These are phyloP conservation scores for Nomada lathburiana DNA, from an alignment of 2,888 invertebrate species.

Conservation along the genomic window DNA sequence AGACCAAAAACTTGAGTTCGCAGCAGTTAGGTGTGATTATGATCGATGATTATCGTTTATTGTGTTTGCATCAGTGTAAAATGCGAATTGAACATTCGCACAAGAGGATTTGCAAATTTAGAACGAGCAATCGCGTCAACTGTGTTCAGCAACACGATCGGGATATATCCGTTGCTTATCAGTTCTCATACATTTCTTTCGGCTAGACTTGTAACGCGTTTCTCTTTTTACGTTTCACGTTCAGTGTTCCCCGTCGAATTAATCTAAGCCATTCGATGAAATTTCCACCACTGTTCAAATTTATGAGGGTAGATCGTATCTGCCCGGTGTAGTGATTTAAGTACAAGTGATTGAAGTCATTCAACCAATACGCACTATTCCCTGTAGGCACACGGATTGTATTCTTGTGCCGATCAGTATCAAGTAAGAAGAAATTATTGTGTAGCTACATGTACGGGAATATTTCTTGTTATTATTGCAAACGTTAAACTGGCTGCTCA, in stretches of 20 bases:
- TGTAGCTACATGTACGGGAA: too few species aligned
- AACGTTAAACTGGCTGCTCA: too few species aligned
- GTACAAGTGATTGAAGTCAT: background rate
- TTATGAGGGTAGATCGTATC: slow-evolving; percentile 22
- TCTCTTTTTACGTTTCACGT: background rate
- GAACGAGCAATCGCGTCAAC: slow-evolving; percentile 13
- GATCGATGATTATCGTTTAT: slow-evolving; percentile 72
- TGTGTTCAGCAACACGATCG: slow-evolving; percentile 37
- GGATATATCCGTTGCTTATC: slow-evolving; percentile 28
- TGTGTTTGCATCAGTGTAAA: slow-evolving; percentile 56
- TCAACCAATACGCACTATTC: too few species aligned
- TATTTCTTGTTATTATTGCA: too few species aligned
- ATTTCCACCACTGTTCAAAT: slow-evolving; percentile 3
- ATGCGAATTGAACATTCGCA: slow-evolving; percentile 40
- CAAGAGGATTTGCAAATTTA: slow-evolving; percentile 12
- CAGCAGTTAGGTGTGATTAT: slow-evolving; percentile 45
- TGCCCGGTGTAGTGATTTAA: background rate
- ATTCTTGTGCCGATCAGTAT: too few species aligned
- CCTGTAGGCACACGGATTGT: too few species aligned
- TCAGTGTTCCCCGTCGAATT: background rate
- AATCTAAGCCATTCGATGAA: slow-evolving; percentile 1
- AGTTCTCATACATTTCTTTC: slow-evolving; percentile 22
- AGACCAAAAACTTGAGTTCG: slow-evolving; percentile 57
- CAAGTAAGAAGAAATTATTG: too few species aligned
- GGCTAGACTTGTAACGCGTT: background rate